A percentile compares a stretch with the other conserved stretches of the same genome.
These are phyloP conservation scores for Aspiorhynchus laticeps DNA, from an alignment of 2,113 vertebrate genomes.

Conservation along the genomic window DNA sequence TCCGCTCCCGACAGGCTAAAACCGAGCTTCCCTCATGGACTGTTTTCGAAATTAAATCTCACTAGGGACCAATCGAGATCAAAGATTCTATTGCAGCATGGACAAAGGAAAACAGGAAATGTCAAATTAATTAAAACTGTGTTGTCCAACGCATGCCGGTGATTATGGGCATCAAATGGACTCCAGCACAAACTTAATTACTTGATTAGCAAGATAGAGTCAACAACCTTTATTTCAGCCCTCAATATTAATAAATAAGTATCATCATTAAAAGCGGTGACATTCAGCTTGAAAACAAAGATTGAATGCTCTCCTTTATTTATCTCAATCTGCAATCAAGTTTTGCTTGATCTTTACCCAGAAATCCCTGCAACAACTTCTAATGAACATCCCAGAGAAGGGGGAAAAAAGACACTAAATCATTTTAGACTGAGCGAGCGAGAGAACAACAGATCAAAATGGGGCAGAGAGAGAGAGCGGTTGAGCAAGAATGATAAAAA, in stretches of 20 bases:
- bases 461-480: slow-evolving; percentile 11
- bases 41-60: neutral
- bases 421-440: neutral
- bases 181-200: neutral
- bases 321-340: slow-evolving; percentile 32
- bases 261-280: slow-evolving; percentile 19
- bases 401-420: neutral
- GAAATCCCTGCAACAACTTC: slow-evolving; percentile 68
- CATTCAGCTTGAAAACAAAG: slow-evolving; percentile 24
- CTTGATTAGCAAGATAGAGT: slow-evolving; percentile 2
- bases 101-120: neutral
- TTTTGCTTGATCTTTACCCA: slow-evolving; percentile 66
- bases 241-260: slow-evolving; percentile 1
- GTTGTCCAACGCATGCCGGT: neutral
- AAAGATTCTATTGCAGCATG: neutral
- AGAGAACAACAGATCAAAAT: slow-evolving; percentile 30
- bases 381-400: slow-evolving; percentile 70
- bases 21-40: neutral
- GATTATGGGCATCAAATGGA: neutral
- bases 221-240: slow-evolving; percentile 11
- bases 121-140: slow-evolving; percentile 21
- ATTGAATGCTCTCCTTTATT: neutral
- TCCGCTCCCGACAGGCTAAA: neutral
- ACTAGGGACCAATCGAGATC: slow-evolving; percentile 2
- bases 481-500: slow-evolving; percentile 18